A percentile compares a stretch with the other conserved stretches of the same genome.
phyloP scores from a whole-genome alignment of 2,888 invertebrate species.

The Acholoe squamosa region DNA sequence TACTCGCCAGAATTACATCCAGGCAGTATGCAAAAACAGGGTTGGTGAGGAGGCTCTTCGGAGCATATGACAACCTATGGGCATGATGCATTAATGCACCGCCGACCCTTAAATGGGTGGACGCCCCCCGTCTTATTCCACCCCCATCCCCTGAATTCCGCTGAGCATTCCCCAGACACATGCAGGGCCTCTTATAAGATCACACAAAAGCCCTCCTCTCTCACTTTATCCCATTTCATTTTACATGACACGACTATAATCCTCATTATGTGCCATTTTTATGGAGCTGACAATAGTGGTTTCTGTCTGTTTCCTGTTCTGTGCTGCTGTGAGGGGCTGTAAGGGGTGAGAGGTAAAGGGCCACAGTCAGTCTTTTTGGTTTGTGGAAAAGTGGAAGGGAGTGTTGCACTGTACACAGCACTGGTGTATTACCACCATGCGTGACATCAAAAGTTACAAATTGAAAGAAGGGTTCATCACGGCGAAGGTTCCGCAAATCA shows the following conservation, averaged over 20 bases:
- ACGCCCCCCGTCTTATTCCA: background rate
- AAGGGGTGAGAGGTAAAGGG: background rate
- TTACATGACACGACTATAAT: slow-evolving; percentile 24
- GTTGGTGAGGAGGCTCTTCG: too few species aligned
- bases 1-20: too few species aligned
- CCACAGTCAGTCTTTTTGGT: background rate
- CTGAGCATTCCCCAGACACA: background rate
- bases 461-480: too few species aligned
- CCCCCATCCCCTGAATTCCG: background rate
- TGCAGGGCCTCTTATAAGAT: background rate
- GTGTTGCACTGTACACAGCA: background rate
- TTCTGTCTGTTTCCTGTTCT: background rate
- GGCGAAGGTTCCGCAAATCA: too few species aligned
- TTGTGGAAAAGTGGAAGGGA: background rate
- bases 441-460: too few species aligned
- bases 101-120: too few species aligned
- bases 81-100: background rate
- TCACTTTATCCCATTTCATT: slow-evolving; percentile 18
- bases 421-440: too few species aligned
- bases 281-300: background rate
- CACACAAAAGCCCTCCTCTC: background rate
- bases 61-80: too few species aligned
- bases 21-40: too few species aligned
- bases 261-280: background rate
- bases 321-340: background rate